Evolutionary conservation across 1,140 invertebrate species (phyloP).

Genomic region (Artemia franciscana): DNA sequence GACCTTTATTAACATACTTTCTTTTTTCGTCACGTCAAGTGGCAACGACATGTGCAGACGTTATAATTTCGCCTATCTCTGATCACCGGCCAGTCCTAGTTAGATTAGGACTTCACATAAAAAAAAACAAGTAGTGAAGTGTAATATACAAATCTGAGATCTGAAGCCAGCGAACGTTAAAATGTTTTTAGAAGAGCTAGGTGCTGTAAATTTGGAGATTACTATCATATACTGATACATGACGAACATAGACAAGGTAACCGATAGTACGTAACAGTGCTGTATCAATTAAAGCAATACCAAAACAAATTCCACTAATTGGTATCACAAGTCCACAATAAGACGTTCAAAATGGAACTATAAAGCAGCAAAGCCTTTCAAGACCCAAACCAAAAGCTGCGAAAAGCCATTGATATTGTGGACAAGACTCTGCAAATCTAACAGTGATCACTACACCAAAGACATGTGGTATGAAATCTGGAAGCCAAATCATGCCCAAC

Average conservation of each 20-base stretch:
- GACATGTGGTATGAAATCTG: slow-evolving; percentile 94
- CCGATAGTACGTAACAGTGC: slow-evolving; percentile 84
- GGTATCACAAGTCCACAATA: slow-evolving; percentile 88
- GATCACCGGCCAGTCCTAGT: too few species aligned
- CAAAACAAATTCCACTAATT: slow-evolving; percentile 91
- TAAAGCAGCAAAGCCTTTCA: slow-evolving; percentile 84
- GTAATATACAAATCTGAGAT: too few species aligned
- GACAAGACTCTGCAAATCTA: slow-evolving; percentile 74
- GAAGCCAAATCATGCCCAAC: slow-evolving; percentile 97
- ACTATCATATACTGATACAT: slow-evolving; percentile 93
- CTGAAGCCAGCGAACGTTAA: too few species aligned
- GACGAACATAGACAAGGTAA: slow-evolving; percentile 85
- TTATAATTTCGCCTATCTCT: too few species aligned
- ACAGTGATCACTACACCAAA: slow-evolving; percentile 87
- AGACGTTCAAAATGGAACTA: slow-evolving; percentile 75
- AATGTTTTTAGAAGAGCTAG: too few species aligned
- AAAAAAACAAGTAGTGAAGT: too few species aligned
- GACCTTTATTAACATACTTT: too few species aligned
- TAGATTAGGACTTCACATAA: too few species aligned
- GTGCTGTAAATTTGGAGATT: too few species aligned
- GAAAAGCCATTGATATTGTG: slow-evolving; percentile 88
- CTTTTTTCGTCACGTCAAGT: too few species aligned
- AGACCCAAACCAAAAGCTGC: slow-evolving; percentile 73
- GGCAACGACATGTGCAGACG: too few species aligned
- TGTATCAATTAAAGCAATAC: slow-evolving; percentile 93